Evolutionary conservation across 2,797 vertebrate genomes (phyloP).

Genomic region (Sternotherus odoratus): DNA sequence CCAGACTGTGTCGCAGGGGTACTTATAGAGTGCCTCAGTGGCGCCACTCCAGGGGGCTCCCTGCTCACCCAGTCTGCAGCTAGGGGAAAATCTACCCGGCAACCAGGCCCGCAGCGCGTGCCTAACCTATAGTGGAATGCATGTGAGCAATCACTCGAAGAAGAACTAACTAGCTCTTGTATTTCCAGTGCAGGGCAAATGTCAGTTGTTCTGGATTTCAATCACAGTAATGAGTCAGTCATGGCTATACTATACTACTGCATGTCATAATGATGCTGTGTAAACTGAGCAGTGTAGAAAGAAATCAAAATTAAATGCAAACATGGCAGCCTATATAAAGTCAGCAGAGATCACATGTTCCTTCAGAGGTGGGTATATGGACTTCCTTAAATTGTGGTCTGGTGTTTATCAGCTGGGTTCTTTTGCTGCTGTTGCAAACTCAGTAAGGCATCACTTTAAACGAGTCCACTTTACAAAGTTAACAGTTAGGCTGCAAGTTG

Average conservation of each 20-base stretch:
- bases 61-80: too few relatives aligned
- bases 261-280: not conserved
- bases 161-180: not conserved
- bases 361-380: not conserved
- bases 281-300: not conserved
- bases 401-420: constrained; percentile 29
- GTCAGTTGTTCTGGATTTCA: not conserved
- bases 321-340: not conserved
- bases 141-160: too few relatives aligned
- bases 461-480: constrained; percentile 20
- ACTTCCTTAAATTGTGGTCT: not conserved
- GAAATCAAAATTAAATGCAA: constrained; percentile 23
- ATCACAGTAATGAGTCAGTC: not conserved
- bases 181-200: not conserved
- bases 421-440: constrained; percentile 46
- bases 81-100: too few relatives aligned
- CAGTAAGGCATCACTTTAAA: constrained; percentile 19
- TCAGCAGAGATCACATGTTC: constrained; percentile 1
- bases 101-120: too few relatives aligned
- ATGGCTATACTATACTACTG: not conserved
- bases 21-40: too few relatives aligned
- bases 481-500: constrained; percentile 1
- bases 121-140: too few relatives aligned
- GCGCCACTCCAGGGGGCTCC: too few relatives aligned
- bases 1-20: too few relatives aligned